Conservation (phyloP, 1,140 invertebrate species). For the Saccostrea glomerata region DNA sequence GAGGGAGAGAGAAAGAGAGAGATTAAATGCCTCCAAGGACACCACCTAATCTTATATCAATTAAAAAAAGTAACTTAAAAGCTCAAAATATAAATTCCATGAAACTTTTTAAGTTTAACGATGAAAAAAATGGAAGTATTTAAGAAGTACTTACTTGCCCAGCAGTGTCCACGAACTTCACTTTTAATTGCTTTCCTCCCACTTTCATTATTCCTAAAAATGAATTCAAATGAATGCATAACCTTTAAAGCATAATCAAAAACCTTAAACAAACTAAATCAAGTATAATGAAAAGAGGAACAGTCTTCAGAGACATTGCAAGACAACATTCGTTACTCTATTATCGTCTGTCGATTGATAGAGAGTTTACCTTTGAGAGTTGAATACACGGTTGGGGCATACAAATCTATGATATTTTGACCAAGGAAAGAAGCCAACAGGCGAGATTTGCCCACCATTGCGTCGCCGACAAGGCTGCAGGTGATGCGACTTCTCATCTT, state of each 20-base stretch:
- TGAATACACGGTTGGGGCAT: constrained; percentile 56
- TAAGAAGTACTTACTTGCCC: constrained; percentile 10
- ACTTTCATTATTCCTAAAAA: constrained; percentile 19
- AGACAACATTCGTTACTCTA: no score
- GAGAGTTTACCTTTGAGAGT: not conserved
- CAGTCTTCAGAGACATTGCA: no score
- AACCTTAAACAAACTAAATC: no score
- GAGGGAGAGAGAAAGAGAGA: no score
- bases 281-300: no score
- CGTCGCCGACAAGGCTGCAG: constrained; percentile 95
- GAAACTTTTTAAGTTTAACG: no score
- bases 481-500: constrained; percentile 81
- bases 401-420: constrained; percentile 24
- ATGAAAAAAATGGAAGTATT: no score
- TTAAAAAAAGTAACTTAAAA: no score
- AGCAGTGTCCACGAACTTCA: constrained; percentile 41
- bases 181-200: constrained; percentile 28
- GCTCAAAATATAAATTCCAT: no score
- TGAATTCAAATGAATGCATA: not conserved
- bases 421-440: constrained; percentile 52
- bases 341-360: no score
- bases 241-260: not conserved
- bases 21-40: no score
- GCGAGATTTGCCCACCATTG: constrained; percentile 88
- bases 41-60: no score